Base-by-base conservation (phyloP, 2,888 invertebrate species). In the Eueremaeus valkanovi region DNA sequence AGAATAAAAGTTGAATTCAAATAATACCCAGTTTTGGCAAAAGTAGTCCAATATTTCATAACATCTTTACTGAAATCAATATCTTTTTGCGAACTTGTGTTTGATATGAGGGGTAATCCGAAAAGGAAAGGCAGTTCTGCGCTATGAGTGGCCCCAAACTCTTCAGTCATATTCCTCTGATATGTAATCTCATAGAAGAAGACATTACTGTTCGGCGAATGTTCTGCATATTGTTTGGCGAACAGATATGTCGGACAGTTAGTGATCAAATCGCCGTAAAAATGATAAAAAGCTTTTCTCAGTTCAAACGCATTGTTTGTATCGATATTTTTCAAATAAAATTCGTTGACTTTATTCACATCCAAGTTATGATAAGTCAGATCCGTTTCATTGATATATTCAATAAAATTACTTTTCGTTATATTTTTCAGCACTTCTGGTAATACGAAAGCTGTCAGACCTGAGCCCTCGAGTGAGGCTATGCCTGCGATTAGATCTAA, bases 11-110 rank as follows among this genome's bases (percentile, higher is more conserved):
- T n/a, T 42, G 36, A 24, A 16, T 31, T 33, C 1, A 63, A 58
- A 1, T 42, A 24, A n/a, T 66, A 36, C 24, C 74, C 74, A 42
- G 36, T 66, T 49, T 74, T 74, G 21, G 74, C 74, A 68, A 74
- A 74, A 29, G 18, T n/a, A 31, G 74, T 74, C 66, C 66, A 74
- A 13, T 42, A 36, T 45, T 68, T 45, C 1, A 74, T 70, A 36
- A 74, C 42, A 13, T 74, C 36, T 18, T 29, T 18, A 42, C 66
- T 66, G 11, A 36, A 51, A 29, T 68, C 1, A 1, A 6, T 18
- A 13, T 49, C 16, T n/a, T 70, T 11, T 24, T 33, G 9, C 2
- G 45, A n/a, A 33, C 8, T 18, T 18, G 24, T 74, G 16, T 66
- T 33, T 3, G 21, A 16, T 21, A 16, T 3, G 21, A 33, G 36